phyloP scores from a whole-genome alignment of 2,888 invertebrate species.

The Acleris cristana region DNA sequence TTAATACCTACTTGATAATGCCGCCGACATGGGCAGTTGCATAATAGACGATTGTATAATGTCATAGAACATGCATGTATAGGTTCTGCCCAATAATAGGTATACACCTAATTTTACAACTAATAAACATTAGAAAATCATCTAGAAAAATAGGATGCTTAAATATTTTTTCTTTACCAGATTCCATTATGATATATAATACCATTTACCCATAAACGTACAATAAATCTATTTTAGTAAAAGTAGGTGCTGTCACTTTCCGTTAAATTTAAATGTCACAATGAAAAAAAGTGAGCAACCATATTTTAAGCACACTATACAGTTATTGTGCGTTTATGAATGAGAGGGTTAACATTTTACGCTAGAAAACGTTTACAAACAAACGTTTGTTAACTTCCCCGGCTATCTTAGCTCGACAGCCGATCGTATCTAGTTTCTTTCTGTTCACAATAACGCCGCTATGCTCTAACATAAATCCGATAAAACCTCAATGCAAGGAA shows the following conservation, averaged over 20 bases:
- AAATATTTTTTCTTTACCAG: no score
- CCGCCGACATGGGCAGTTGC: constrained; percentile 49
- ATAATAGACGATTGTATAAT: constrained; percentile 53
- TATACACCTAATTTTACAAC: no score
- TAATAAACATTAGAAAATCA: background rate
- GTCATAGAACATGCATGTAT: constrained; percentile 22
- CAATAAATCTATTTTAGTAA: no score
- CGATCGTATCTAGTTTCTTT: constrained; percentile 29
- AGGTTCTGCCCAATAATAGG: background rate
- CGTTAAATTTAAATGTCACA: no score
- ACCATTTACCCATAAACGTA: no score
- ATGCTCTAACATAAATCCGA: constrained; percentile 35
- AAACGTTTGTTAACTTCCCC: constrained; percentile 15
- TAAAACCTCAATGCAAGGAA: constrained; percentile 40
- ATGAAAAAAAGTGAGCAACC: no score
- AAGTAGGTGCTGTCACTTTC: no score
- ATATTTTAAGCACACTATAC: no score
- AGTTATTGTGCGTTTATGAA: no score
- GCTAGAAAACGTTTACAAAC: background rate
- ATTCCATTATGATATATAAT: no score
- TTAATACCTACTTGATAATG: constrained; percentile 54
- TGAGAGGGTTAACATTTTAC: no score
- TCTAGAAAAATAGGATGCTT: no score
- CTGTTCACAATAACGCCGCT: constrained; percentile 14
- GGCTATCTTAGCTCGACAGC: constrained; percentile 12